Evolutionary conservation across 1,140 invertebrate genomes (phyloP), one percentile per base, ranked within the genome.

Genomic region (Phocides pigmalion): DNA sequence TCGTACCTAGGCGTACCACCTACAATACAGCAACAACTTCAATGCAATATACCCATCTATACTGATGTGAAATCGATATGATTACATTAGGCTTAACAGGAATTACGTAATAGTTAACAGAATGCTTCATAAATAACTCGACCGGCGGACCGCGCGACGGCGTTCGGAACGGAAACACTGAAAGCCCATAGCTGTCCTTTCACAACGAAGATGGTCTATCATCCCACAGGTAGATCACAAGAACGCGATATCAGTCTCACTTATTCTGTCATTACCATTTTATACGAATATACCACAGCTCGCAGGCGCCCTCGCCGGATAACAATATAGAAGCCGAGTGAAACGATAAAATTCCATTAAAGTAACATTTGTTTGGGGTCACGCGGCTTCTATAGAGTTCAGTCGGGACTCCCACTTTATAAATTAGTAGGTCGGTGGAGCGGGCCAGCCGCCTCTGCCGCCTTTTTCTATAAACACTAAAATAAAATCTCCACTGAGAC

Each of bases 191-290:
- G 39, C 42, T 44, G 39, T 58, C 15, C 44, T 47, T 50, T 62
- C 54, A 66, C 70, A 53, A 64, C 42, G 61, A 41, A 66, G 64
- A 71, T 69, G 65, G 58, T 35, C 35, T 39, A 64, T 70, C 68
- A 46, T 54, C 63, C 75, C 73, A 63, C 68, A 73, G 44, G 62
- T 73, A 71, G 78, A 82, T 84, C 81, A 84, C 82, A 82, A 80
- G 76, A 82, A 83, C 81, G 81, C 84, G 84, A 81, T 80, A 85
- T 90, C 88, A 90, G 88, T 90, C 88, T 90, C 88, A 90, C 87
- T 89, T 89, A 82, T 85, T 84, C 78, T 89, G 85, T 90, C 88
- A 87, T 87, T 84, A 84, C 80, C 74, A 82, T 82, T 81, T 79
- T 81, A 81, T 35, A 59, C 75, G 77, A 80, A 73, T 78, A 81